phyloP scores from a whole-genome alignment of 2,113 vertebrate genomes.

The Myotis davidii region DNA sequence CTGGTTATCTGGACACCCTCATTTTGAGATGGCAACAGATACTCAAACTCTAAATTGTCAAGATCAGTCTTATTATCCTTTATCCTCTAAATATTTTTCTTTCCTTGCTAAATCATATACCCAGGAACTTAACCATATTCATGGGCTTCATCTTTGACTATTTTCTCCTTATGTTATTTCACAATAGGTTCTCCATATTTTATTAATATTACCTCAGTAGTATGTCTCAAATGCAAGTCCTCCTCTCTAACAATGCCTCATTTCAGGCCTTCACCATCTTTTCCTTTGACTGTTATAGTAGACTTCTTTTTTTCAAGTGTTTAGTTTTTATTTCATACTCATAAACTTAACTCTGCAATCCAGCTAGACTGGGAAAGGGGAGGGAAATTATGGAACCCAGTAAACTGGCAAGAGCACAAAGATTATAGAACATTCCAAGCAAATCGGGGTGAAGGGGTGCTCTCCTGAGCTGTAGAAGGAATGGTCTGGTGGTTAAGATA shows the following conservation, averaged over 20 bases:
- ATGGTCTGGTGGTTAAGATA: too few species aligned
- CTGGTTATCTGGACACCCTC: background rate
- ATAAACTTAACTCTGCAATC: too few species aligned
- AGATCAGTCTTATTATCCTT: background rate
- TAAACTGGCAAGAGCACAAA: too few species aligned
- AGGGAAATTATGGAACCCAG: too few species aligned
- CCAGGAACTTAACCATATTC: background rate
- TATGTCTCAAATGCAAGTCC: background rate
- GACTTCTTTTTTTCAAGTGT: background rate
- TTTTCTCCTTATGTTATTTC: background rate
- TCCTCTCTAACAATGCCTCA: background rate
- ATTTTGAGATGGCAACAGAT: background rate
- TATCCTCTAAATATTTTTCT: background rate
- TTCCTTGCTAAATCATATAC: background rate
- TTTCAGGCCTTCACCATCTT: background rate
- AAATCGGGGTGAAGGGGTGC: too few species aligned
- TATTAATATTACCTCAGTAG: background rate
- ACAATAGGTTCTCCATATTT: background rate
- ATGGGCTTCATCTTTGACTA: background rate
- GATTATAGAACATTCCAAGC: too few species aligned
- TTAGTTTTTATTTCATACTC: too few species aligned
- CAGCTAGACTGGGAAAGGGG: too few species aligned
- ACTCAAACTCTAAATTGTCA: background rate
- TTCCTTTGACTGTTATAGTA: background rate
- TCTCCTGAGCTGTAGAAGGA: too few species aligned